Percentiles rank a stretch among this genome's conserved stretches.
These are phyloP conservation scores for Cyclargus thomasi DNA, from an alignment of 1,140 invertebrate genomes.

Conservation along the genomic window DNA sequence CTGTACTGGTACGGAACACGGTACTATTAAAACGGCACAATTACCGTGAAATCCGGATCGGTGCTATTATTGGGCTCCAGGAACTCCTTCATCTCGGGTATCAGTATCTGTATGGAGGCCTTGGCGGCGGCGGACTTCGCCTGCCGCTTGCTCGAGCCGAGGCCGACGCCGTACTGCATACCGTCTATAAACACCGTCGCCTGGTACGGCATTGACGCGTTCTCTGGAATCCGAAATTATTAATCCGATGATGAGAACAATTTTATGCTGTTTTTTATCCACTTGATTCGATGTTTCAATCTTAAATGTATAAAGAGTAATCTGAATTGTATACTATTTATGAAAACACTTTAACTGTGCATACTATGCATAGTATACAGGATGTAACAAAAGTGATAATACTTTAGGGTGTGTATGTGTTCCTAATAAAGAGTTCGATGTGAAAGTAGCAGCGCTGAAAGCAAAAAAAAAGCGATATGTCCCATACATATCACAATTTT, in stretches of 20 bases:
- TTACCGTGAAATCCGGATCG: conserved; percentile 80
- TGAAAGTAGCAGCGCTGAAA: neutral
- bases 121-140: conserved; percentile 95
- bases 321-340: too few species aligned
- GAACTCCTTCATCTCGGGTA: conserved; percentile 91
- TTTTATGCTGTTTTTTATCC: too few species aligned
- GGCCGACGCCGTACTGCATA: conserved; percentile 93
- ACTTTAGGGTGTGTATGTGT: neutral
- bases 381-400: too few species aligned
- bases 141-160: conserved; percentile 95
- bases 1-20: too few species aligned
- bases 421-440: neutral
- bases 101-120: conserved; percentile 92
- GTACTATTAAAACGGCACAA: conserved; percentile 19
- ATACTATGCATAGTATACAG: too few species aligned
- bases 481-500: too few species aligned
- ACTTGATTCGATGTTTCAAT: too few species aligned
- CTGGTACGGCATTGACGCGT: conserved; percentile 93
- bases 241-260: too few species aligned
- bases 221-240: conserved; percentile 81
- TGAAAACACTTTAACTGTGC: too few species aligned
- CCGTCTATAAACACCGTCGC: conserved; percentile 94
- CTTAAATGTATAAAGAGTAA: too few species aligned
- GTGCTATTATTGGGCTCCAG: conserved; percentile 53
- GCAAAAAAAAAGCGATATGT: too few species aligned